Percentiles rank a stretch among this genome's conserved stretches.
phyloP scores from a whole-genome alignment of 2,113 vertebrate species.

The Cyprinodon brontotheroides region DNA sequence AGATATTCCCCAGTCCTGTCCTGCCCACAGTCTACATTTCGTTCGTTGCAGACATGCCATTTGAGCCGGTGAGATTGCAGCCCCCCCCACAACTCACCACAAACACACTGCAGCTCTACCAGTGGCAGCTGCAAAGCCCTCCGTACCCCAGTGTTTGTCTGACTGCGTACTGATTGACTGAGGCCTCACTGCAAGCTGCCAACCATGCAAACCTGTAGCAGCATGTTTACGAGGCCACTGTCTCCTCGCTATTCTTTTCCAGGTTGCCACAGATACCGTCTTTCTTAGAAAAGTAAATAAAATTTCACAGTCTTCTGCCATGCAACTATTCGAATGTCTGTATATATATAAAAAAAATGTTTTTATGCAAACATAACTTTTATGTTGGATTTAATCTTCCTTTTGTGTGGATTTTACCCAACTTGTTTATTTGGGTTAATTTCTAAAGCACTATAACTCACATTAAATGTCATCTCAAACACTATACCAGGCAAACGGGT shows the following conservation, averaged over 20 bases:
- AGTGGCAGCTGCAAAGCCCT: conserved; percentile 68
- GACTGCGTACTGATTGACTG: conserved; percentile 60
- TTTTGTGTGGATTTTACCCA: not conserved
- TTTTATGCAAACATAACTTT: not conserved
- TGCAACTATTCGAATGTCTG: conserved; percentile 40
- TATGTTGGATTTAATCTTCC: not conserved
- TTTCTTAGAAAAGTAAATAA: conserved; percentile 41
- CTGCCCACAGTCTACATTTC: conserved; percentile 68
- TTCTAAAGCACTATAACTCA: not conserved
- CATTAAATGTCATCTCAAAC: not conserved
- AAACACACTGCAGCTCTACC: conserved; percentile 40
- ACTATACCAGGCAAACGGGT: not conserved
- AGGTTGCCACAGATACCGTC: conserved; percentile 74
- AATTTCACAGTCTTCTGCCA: conserved; percentile 61
- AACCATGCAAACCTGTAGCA: conserved; percentile 69
- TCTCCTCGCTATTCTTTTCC: conserved; percentile 34
- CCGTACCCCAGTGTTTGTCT: conserved; percentile 82
- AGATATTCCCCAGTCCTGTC: conserved; percentile 51
- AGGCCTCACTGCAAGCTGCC: conserved; percentile 52
- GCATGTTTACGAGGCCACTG: conserved; percentile 66
- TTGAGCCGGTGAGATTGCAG: conserved; percentile 53
- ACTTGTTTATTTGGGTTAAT: not conserved
- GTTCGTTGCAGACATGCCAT: conserved; percentile 56
- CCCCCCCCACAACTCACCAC: conserved; percentile 15
- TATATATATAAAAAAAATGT: not conserved